Evolutionary conservation across 2,888 invertebrate genomes (phyloP).

Genomic region (Oxycera nigricornis): DNA sequence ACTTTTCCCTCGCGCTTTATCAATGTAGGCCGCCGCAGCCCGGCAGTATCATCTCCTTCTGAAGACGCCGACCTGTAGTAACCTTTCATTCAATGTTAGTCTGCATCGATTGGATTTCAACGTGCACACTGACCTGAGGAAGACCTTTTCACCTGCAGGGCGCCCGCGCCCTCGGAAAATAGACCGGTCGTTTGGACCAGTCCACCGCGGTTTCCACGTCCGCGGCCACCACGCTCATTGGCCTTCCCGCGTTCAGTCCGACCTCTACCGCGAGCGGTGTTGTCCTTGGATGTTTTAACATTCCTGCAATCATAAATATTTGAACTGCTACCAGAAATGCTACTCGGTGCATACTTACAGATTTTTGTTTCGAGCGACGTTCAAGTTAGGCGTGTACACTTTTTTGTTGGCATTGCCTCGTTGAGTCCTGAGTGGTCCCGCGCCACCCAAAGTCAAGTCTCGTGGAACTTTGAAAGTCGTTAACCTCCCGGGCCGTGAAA

Average conservation of each 20-base stretch:
- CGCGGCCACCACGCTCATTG: conserved; percentile 49
- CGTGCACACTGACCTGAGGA: not conserved
- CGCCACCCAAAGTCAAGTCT: conserved; percentile 66
- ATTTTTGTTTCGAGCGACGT: conserved; percentile 68
- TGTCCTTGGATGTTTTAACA: conserved; percentile 60
- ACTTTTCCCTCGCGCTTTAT: conserved; percentile 53
- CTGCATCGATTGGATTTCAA: not conserved
- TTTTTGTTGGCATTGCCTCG: conserved; percentile 63
- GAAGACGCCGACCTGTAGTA: conserved; percentile 15
- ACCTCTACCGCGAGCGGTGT: conserved; percentile 52
- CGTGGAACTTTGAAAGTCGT: conserved; percentile 66
- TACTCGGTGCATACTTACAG: conserved; percentile 57
- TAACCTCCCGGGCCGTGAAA: conserved; percentile 53
- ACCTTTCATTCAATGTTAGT: not conserved
- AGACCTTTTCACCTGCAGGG: conserved; percentile 44
- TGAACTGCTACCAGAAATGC: not conserved
- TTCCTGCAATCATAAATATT: conserved; percentile 51
- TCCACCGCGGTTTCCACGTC: conserved; percentile 51
- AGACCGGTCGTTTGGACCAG: conserved; percentile 60
- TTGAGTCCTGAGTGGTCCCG: conserved; percentile 50
- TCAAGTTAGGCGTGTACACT: conserved; percentile 68
- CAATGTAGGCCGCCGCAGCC: conserved; percentile 53
- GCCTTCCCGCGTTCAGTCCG: conserved; percentile 53
- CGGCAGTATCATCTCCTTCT: conserved; percentile 50
- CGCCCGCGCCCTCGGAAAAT: conserved; percentile 61